Conservation (phyloP, 2,797 vertebrate species). For the Poecilia picta region DNA sequence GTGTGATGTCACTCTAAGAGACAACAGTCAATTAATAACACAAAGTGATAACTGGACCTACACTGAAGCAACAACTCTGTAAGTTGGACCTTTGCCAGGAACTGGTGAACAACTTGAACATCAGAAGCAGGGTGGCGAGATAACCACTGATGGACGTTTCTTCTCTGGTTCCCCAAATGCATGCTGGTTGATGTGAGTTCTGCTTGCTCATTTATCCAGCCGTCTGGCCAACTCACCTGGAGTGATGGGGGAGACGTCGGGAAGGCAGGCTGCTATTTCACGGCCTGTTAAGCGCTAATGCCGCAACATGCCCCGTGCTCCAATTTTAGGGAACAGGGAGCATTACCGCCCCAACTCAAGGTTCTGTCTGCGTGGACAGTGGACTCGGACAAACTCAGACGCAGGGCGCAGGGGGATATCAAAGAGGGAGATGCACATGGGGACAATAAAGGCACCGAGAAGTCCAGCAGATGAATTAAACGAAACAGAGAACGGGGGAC, state of each 20-base stretch:
- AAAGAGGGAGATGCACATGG: constrained; percentile 34
- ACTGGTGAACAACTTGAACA: constrained; percentile 36
- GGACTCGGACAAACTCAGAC: constrained; percentile 56
- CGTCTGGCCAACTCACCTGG: constrained; percentile 84
- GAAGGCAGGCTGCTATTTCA: constrained; percentile 93
- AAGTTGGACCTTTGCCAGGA: constrained; percentile 17
- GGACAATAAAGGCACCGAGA: constrained; percentile 43
- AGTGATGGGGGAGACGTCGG: constrained; percentile 88
- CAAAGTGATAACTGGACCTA: neutral
- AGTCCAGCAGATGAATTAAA: constrained; percentile 46
- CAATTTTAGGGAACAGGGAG: constrained; percentile 87
- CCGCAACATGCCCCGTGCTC: constrained; percentile 87
- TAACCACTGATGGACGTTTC: constrained; percentile 78
- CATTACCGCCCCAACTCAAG: constrained; percentile 81
- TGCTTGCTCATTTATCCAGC: constrained; percentile 86
- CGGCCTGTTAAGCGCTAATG: constrained; percentile 95
- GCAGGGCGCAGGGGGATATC: constrained; percentile 23
- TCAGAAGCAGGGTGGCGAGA: constrained; percentile 57
- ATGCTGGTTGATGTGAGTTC: constrained; percentile 67
- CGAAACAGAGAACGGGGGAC: constrained; percentile 44
- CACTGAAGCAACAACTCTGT: constrained; percentile 10
- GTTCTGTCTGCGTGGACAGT: constrained; percentile 78
- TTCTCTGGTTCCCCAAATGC: constrained; percentile 74
- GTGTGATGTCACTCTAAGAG: constrained; percentile 47
- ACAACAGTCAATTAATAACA: constrained; percentile 40